phyloP scores from a whole-genome alignment of 1,140 invertebrate species.

The Thaumatotibia leucotreta region DNA sequence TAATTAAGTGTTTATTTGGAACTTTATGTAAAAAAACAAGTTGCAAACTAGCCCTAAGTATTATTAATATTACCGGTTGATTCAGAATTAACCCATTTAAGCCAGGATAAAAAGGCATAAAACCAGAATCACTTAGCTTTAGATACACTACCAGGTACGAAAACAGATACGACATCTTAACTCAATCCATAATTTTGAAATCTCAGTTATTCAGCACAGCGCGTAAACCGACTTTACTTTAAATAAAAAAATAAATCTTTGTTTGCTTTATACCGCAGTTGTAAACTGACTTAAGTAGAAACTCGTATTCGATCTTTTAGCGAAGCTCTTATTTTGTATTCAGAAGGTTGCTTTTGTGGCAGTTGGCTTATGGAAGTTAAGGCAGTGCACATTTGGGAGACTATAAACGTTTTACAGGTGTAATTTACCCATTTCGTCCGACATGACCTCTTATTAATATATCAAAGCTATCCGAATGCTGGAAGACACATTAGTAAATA shows the following conservation, averaged over 20 bases:
- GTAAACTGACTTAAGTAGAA: conserved; percentile 13
- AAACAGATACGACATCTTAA: not conserved
- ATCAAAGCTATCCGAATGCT: conserved; percentile 43
- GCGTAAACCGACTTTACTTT: conserved; percentile 39
- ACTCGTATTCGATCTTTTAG: not conserved
- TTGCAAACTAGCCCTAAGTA: too few relatives aligned
- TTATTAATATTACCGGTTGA: too few relatives aligned
- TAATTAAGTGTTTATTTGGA: not conserved
- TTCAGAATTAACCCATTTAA: not conserved
- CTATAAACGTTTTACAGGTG: conserved; percentile 28
- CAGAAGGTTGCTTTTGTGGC: not conserved
- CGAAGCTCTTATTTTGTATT: not conserved
- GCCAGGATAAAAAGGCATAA: not conserved
- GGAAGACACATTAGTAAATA: not conserved
- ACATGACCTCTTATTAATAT: conserved; percentile 49
- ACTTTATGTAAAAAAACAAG: not conserved
- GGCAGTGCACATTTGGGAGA: not conserved
- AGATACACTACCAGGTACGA: not conserved
- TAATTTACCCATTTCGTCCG: conserved; percentile 43
- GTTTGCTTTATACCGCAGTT: conserved; percentile 31
- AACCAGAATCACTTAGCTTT: conserved; percentile 1
- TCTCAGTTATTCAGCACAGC: conserved; percentile 34
- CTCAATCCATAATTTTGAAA: conserved; percentile 38
- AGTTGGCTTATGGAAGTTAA: not conserved
- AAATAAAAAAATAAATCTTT: conserved; percentile 43